Base-by-base conservation (phyloP, 1,140 invertebrate genomes). In the Ceratoteleas bidentatus region DNA sequence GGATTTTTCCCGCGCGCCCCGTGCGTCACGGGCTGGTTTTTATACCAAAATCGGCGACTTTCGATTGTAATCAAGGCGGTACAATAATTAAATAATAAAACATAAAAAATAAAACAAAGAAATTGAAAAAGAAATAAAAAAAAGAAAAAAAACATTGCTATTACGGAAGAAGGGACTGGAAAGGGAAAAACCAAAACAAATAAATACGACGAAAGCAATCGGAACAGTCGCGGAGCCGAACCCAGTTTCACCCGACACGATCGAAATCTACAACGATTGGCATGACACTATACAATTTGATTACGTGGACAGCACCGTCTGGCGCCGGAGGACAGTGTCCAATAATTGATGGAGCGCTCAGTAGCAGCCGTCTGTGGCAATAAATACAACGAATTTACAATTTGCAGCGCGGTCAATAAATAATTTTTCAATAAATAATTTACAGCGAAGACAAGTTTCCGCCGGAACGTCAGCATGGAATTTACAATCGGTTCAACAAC, bases 391-490 rank as follows among this genome's bases (percentile, higher is more conserved):
- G 13, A 68, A 45, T 78, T 33, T 73, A 73, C 76, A 73, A 54
- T 65, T 79, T 66, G 10, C 5, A 33, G 16, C 33, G 2, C 16
- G 5, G 16, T 33, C 9, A 72, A 79, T 79, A 79, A 79, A 79
- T 79, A 79, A 61, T 73, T 54, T 68, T 13, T 24, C 24, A 72
- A 77, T 69, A 77, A 69, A 77, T 69, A 77, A 69, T 69, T 34
- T n/a, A 60, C 33, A 56, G 34, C 50, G 49, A 50, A 14, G 5
- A 49, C 0, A 33, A 13, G 7, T 0, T 24, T 14, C 16, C 38
- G 53, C 49, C 49, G 16, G 9, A 4, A 0, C 11, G 54, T 14
- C 32, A 56, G 4, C n/a, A 54, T 1, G 24, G 24, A 24, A 24
- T 24, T 24, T 24, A 24, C 24, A 24, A 24, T 24, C 24, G 24